Evolutionary conservation across 2,113 vertebrate genomes (phyloP).

Genomic region (Embiotoca jacksoni): DNA sequence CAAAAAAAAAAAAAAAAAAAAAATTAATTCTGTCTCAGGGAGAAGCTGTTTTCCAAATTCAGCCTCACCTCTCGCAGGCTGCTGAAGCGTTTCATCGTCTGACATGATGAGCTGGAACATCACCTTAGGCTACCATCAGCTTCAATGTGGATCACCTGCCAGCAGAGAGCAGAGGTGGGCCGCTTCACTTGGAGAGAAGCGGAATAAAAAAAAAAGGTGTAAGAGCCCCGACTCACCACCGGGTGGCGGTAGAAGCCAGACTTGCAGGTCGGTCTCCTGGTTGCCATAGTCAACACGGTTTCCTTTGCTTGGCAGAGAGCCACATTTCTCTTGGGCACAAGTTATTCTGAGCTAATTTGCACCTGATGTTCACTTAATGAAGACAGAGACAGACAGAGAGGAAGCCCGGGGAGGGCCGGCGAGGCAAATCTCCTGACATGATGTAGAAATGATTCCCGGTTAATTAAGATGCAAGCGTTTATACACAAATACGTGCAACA

Average conservation of each 20-base stretch:
- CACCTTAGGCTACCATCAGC: slow-evolving; percentile 63
- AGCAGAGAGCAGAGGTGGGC: slow-evolving; percentile 75
- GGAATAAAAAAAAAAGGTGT: neutral
- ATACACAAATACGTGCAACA: slow-evolving; percentile 29
- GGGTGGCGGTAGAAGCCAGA: slow-evolving; percentile 54
- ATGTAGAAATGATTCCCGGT: slow-evolving; percentile 63
- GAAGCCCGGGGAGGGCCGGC: slow-evolving; percentile 64
- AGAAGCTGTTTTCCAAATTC: neutral
- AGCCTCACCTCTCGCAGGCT: slow-evolving; percentile 6
- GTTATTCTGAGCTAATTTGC: slow-evolving; percentile 81
- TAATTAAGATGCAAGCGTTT: slow-evolving; percentile 76
- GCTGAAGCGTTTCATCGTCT: neutral
- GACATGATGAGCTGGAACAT: slow-evolving; percentile 57
- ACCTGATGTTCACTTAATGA: slow-evolving; percentile 87
- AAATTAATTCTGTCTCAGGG: no score
- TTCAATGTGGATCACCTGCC: slow-evolving; percentile 63
- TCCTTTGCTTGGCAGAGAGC: slow-evolving; percentile 72
- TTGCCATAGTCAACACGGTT: slow-evolving; percentile 14
- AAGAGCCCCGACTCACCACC: neutral
- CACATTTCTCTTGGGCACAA: slow-evolving; percentile 70
- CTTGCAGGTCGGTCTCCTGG: neutral
- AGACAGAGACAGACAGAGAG: slow-evolving; percentile 66
- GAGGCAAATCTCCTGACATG: slow-evolving; percentile 73
- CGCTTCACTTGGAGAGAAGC: no score
- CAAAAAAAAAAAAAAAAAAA: no score